phyloP scores from a whole-genome alignment of 64 coral and sea anemone species.

The Dendrophyllia cribrosa region DNA sequence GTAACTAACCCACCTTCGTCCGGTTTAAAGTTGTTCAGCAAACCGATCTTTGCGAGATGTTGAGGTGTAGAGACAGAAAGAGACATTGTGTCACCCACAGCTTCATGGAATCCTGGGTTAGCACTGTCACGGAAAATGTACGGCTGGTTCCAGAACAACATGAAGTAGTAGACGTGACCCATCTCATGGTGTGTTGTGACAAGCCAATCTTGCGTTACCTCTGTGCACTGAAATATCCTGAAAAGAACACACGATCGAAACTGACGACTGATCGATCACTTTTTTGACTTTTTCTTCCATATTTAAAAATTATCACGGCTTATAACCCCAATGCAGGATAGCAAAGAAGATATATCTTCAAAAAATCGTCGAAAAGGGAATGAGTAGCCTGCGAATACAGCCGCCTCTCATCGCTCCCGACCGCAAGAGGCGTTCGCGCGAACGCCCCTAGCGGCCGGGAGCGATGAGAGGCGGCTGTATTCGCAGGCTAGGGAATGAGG shows the following conservation, averaged over 20 bases:
- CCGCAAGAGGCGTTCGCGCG: too few species aligned
- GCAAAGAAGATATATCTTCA: too few species aligned
- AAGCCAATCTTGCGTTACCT: conserved; percentile 75
- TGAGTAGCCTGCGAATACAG: too few species aligned
- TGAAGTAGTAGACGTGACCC: conserved; percentile 89
- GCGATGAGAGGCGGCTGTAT: too few species aligned
- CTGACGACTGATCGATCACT: too few species aligned
- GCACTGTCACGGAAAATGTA: conserved; percentile 67
- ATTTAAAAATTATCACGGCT: too few species aligned
- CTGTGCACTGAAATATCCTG: conserved; percentile 83
- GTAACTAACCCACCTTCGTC: conserved; percentile 63
- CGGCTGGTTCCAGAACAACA: conserved; percentile 78
- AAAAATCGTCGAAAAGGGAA: too few species aligned
- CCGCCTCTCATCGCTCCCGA: too few species aligned
- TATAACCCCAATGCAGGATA: too few species aligned
- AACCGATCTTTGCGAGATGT: conserved; percentile 63
- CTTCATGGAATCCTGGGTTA: conserved; percentile 87
- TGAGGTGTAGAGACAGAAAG: conserved; percentile 83
- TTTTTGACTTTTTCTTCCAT: too few species aligned
- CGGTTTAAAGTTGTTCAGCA: conserved; percentile 46
- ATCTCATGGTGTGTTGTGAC: conserved; percentile 83
- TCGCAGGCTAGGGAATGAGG: too few species aligned
- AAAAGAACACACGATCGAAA: neutral
- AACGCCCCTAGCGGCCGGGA: too few species aligned
- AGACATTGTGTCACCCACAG: conserved; percentile 87